Conservation (phyloP, 2,888 invertebrate species). For the Agriopis marginaria region DNA sequence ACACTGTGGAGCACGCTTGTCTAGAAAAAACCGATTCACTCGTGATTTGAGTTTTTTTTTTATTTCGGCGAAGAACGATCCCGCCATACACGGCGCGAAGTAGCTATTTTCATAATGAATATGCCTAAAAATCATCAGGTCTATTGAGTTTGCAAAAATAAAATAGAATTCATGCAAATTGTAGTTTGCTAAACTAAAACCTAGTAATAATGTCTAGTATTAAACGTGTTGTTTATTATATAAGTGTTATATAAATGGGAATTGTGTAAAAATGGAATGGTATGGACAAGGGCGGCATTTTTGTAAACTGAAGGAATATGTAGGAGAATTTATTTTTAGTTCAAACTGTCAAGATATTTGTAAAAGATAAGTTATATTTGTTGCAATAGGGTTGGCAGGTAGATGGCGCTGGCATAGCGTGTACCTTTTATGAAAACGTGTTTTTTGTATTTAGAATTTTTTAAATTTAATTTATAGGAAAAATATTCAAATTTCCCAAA, state of each 20-base stretch:
- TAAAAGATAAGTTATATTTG: not conserved
- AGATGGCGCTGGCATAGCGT: too few relatives aligned
- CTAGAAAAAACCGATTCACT: too few relatives aligned
- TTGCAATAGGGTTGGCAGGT: too few relatives aligned
- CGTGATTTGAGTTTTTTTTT: too few relatives aligned
- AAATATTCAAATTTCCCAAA: too few relatives aligned
- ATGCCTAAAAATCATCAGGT: not conserved
- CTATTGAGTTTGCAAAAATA: not conserved
- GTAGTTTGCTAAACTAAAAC: not conserved
- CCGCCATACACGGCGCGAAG: not conserved
- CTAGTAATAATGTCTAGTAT: slow-evolving; percentile 38
- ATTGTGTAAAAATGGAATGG: slow-evolving; percentile 29
- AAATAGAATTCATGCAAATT: not conserved
- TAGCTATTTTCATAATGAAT: not conserved
- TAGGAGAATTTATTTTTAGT: slow-evolving; percentile 1
- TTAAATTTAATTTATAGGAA: too few relatives aligned
- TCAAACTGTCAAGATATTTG: not conserved
- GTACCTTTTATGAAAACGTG: too few relatives aligned
- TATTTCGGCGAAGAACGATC: too few relatives aligned
- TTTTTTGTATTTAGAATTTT: too few relatives aligned
- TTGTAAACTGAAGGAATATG: slow-evolving; percentile 31
- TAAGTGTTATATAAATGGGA: slow-evolving; percentile 43
- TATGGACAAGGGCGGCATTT: slow-evolving; percentile 19
- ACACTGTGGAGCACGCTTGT: too few relatives aligned
- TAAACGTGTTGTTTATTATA: slow-evolving; percentile 45